Evolutionary conservation across 2,797 vertebrate species (phyloP).

Genomic region (Bradypodion ventrale): DNA sequence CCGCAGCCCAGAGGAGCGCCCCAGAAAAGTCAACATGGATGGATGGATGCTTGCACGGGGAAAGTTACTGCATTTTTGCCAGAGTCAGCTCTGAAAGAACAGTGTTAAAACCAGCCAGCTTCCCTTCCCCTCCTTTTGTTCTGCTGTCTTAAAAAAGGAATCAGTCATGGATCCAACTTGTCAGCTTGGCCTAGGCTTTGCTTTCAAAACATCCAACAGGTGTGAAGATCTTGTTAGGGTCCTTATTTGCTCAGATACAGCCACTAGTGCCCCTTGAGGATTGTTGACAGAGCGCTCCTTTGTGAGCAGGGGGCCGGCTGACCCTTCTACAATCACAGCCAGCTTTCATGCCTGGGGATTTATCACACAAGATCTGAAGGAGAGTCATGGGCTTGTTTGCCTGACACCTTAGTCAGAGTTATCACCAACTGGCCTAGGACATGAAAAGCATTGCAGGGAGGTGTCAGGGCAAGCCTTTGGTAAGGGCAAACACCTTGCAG

Average conservation of each 20-base stretch:
- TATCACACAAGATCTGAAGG: conserved; percentile 42
- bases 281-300: conserved; percentile 49
- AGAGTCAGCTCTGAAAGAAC: not conserved
- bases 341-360: conserved; percentile 28
- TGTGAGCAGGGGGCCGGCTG: not conserved
- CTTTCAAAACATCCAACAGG: conserved; percentile 10
- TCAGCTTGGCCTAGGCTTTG: rapidly evolving
- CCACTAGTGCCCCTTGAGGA: conserved; percentile 3
- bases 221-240: conserved; percentile 38
- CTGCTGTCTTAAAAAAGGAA: conserved; percentile 18
- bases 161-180: not conserved
- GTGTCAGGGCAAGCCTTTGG: conserved; percentile 28
- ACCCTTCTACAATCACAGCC: conserved; percentile 46
- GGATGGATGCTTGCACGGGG: not conserved
- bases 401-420: conserved; percentile 31
- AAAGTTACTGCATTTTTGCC: not conserved
- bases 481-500: not conserved
- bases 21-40: conserved; percentile 1
- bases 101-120: not conserved
- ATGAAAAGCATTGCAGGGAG: conserved; percentile 13
- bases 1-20: not conserved
- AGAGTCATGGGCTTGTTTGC: conserved; percentile 12
- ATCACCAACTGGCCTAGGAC: not conserved
- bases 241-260: conserved; percentile 49
- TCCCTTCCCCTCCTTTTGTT: conserved; percentile 14